These are phyloP conservation scores for Ariolimax columbianus DNA, from an alignment of 2,888 invertebrate genomes.

Conservation along the genomic window DNA sequence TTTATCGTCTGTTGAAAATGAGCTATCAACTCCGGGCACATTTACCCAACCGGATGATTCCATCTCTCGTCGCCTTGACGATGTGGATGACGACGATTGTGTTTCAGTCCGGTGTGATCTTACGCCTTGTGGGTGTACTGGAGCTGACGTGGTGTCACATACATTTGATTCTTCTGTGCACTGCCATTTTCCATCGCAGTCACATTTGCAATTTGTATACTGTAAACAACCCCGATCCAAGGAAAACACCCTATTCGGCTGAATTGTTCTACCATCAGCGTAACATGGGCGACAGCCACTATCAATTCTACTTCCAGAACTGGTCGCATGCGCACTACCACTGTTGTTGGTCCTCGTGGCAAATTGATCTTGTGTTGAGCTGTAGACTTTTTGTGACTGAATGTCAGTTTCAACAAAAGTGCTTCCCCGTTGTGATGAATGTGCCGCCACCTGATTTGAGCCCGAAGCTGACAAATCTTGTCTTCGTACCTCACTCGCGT, in stretches of 20 bases:
- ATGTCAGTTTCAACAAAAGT: constrained; percentile 22
- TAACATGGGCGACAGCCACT: constrained; percentile 43
- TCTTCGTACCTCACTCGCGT: background rate
- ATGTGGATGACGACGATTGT: constrained; percentile 16
- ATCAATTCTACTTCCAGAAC: background rate
- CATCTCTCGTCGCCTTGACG: background rate
- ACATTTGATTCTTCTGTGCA: constrained; percentile 56
- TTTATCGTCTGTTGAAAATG: constrained; percentile 9
- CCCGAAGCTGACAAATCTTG: background rate
- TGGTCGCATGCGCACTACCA: background rate
- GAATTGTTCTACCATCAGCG: constrained; percentile 31
- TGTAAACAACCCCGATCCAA: constrained; percentile 33
- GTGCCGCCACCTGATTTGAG: background rate
- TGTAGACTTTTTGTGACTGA: constrained; percentile 5
- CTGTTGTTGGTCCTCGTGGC: background rate
- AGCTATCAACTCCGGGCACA: constrained; percentile 33
- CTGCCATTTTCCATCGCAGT: constrained; percentile 58
- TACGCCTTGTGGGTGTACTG: background rate
- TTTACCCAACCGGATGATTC: constrained; percentile 47
- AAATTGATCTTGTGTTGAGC: constrained; percentile 2
- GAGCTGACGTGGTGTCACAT: constrained; percentile 39
- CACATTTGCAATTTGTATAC: constrained; percentile 52
- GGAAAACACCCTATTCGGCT: constrained; percentile 34
- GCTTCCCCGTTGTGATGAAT: constrained; percentile 25
- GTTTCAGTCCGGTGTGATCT: constrained; percentile 21